Percentiles rank a stretch among this genome's conserved stretches.
These are phyloP conservation scores for Euphydryas editha DNA, from an alignment of 2,888 invertebrate genomes.

Conservation along the genomic window DNA sequence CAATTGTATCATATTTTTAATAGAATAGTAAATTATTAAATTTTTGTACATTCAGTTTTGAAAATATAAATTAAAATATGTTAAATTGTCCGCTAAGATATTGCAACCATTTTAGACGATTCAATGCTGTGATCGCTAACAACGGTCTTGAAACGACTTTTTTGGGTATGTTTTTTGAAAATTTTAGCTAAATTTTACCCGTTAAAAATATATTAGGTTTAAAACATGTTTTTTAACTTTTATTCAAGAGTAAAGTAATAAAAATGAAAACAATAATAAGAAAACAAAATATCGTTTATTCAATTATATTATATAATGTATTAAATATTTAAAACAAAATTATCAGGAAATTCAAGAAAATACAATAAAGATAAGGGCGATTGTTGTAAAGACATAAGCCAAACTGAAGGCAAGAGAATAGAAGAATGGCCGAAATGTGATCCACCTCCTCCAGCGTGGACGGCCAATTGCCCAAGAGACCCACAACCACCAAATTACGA, in stretches of 20 bases:
- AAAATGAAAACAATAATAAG: too few relatives aligned
- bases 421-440: conserved; percentile 65
- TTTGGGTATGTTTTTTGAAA: conserved; percentile 17
- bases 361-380: conserved; percentile 58
- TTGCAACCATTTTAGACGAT: conserved; percentile 50
- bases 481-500: conserved; percentile 71
- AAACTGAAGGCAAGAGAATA: conserved; percentile 59
- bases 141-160: conserved; percentile 20
- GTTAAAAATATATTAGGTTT: neutral
- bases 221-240: too few relatives aligned
- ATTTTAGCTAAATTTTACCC: neutral
- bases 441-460: conserved; percentile 59
- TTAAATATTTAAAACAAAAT: neutral
- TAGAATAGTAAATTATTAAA: conserved; percentile 19
- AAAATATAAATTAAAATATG: conserved; percentile 51
- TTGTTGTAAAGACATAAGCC: conserved; percentile 57
- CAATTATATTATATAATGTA: neutral
- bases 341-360: conserved; percentile 49
- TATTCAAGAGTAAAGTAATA: too few relatives aligned
- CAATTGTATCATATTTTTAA: conserved; percentile 51
- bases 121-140: conserved; percentile 50
- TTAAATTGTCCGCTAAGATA: conserved; percentile 53
- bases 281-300: too few relatives aligned
- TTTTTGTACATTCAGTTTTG: conserved; percentile 10
- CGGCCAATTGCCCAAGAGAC: conserved; percentile 58